Evolutionary conservation across 2,888 invertebrate species (phyloP).

Genomic region (Synanthedon tipuliformis): DNA sequence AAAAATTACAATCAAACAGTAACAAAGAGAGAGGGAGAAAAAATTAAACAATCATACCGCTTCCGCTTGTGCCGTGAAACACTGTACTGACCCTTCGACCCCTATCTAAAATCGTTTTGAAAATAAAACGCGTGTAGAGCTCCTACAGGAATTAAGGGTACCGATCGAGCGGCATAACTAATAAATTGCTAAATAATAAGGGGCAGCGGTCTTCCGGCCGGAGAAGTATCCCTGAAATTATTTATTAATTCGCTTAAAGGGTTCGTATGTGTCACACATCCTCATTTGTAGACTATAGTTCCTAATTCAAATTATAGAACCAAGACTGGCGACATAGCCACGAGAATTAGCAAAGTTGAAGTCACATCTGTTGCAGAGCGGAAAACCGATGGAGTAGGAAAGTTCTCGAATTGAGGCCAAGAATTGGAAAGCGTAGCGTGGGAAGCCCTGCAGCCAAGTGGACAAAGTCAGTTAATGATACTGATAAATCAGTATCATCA

Average conservation of each 20-base stretch:
- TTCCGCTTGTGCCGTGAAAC: constrained; percentile 9
- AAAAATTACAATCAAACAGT: no score
- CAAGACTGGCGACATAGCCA: no score
- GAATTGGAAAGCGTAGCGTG: no score
- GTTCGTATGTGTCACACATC: background rate
- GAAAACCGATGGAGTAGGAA: no score
- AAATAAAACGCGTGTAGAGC: constrained; percentile 59
- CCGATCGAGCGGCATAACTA: constrained; percentile 33
- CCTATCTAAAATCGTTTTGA: constrained; percentile 64
- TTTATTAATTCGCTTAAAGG: background rate
- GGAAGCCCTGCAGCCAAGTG: no score
- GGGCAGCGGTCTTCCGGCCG: background rate
- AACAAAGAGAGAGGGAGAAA: no score
- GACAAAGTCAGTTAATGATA: no score
- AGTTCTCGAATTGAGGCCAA: no score
- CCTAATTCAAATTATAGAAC: no score
- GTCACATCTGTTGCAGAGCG: no score
- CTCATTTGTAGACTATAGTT: background rate
- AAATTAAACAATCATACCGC: background rate
- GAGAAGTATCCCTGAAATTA: background rate
- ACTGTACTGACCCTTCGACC: constrained; percentile 26
- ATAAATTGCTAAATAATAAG: constrained; percentile 66
- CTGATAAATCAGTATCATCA: no score
- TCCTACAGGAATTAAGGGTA: constrained; percentile 53
- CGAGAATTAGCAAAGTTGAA: no score